Evolutionary conservation across 2,888 invertebrate species (phyloP).

Genomic region (Tetragonisca angustula): DNA sequence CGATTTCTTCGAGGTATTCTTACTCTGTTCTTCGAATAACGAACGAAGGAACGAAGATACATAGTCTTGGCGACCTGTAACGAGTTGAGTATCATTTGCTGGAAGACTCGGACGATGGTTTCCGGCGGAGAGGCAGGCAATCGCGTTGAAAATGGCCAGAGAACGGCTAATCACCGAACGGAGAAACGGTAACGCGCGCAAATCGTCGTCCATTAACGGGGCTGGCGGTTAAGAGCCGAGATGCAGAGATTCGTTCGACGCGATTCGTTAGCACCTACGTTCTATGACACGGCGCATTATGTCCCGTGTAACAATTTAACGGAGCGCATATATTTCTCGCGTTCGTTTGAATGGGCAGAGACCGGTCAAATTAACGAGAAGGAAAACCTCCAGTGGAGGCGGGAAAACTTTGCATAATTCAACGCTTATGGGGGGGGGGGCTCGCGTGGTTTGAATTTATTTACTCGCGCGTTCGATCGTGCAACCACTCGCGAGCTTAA

Average conservation of each 20-base stretch:
- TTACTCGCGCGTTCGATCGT: constrained; percentile 26
- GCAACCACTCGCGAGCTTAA: constrained; percentile 41
- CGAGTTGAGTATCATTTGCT: neutral
- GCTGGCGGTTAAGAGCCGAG: constrained; percentile 21
- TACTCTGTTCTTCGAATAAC: neutral
- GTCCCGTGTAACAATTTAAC: constrained; percentile 44
- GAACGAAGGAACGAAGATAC: neutral
- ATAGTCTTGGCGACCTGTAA: neutral
- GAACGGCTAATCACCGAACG: constrained; percentile 23
- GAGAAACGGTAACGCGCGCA: constrained; percentile 30
- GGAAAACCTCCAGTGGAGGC: neutral
- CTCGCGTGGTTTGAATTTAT: constrained; percentile 34
- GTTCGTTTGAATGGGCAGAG: neutral
- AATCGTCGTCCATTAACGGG: constrained; percentile 40
- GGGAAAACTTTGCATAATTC: constrained; percentile 33
- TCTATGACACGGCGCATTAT: constrained; percentile 55
- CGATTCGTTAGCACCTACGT: constrained; percentile 50
- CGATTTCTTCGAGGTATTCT: neutral
- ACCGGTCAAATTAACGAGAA: constrained; percentile 8
- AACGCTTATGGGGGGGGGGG: neutral
- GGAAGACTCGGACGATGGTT: neutral
- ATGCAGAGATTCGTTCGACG: neutral
- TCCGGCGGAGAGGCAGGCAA: neutral
- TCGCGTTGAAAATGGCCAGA: constrained; percentile 32
- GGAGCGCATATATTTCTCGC: constrained; percentile 38